Base-by-base conservation (phyloP, 2,113 vertebrate species). In the Channa maculata region DNA sequence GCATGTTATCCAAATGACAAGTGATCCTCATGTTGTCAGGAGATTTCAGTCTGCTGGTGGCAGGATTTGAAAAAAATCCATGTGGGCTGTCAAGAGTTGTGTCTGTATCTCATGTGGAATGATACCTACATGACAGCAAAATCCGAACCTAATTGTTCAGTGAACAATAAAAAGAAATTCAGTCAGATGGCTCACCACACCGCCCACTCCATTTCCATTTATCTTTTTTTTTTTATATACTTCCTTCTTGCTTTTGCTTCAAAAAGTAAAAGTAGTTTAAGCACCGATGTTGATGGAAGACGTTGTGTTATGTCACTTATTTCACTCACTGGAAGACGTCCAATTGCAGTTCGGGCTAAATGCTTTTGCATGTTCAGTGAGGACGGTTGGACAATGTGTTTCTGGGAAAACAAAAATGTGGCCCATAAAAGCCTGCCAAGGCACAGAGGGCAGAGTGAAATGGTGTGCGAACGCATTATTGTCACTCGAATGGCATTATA, bases 391-490 rank as follows among this genome's bases (percentile, higher is more conserved):
- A 84, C 75, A 70, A 80, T 88, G 80, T 58, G 43, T 87, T 88
- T 86, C 79, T 83, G 71, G 64, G 78, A 46, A 75, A 86, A 65
- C 61, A 64, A 74, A 88, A 86, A 76, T 34, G 81, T 60, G 11
- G 80, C 57, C 78, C 72, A 85, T 91, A 91, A 90, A 91, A 89
- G 80, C 79, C 65, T 74, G 71, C 65, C 58, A 55, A 85, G 55
- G 53, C 76, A 54, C 67, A 77, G 79, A 88, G 87, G 85, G 76
- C 82, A 72, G 75, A 77, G 80, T 85, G 86, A 90, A 92, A 90
- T 91, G 83, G 85, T 88, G 86, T 89, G 86, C 89, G 84, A 88
- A 89, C 63, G 50, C 90, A 90, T 90, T 90, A 91, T 89, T 92
- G 89, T 90, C 86, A 86, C 87, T 90, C 82, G 83, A 88, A 78